Evolutionary conservation across 2,113 vertebrate genomes (phyloP).

Genomic region (Hyperopisus bebe): DNA sequence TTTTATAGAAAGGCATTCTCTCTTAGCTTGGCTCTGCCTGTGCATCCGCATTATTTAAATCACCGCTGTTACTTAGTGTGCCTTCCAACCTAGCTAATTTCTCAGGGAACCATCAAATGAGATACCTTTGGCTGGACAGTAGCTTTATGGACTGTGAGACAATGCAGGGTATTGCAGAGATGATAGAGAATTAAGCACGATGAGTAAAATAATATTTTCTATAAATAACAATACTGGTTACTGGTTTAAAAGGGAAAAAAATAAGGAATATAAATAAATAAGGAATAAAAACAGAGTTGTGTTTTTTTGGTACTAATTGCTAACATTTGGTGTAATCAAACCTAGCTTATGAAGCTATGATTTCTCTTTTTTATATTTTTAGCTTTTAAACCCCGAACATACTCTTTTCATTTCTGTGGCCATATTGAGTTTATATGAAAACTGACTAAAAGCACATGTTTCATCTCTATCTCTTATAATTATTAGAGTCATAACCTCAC

Average conservation of each 20-base stretch:
- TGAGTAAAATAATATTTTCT: not conserved
- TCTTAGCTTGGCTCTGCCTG: conserved; percentile 9
- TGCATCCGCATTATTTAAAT: not conserved
- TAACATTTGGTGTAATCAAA: not conserved
- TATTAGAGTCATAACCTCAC: not conserved
- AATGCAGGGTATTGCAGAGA: not conserved
- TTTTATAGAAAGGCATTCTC: conserved; percentile 5
- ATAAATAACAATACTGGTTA: not conserved
- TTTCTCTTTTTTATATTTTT: not conserved
- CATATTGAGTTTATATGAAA: conserved; percentile 7
- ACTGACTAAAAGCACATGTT: not conserved
- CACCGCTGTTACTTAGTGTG: not conserved
- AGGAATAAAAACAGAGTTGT: not conserved
- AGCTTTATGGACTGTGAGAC: not conserved
- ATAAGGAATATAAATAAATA: not conserved
- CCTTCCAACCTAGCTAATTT: not conserved
- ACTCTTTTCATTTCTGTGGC: not conserved
- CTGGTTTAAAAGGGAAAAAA: not conserved
- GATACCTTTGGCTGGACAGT: not conserved
- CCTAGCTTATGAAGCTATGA: not conserved
- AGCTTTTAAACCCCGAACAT: not conserved
- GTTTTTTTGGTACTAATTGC: not conserved
- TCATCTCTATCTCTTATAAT: not conserved
- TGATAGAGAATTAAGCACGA: not conserved
- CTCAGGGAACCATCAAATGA: not conserved